phyloP scores from a whole-genome alignment of 2,797 vertebrate genomes.

The Lophius americanus region DNA sequence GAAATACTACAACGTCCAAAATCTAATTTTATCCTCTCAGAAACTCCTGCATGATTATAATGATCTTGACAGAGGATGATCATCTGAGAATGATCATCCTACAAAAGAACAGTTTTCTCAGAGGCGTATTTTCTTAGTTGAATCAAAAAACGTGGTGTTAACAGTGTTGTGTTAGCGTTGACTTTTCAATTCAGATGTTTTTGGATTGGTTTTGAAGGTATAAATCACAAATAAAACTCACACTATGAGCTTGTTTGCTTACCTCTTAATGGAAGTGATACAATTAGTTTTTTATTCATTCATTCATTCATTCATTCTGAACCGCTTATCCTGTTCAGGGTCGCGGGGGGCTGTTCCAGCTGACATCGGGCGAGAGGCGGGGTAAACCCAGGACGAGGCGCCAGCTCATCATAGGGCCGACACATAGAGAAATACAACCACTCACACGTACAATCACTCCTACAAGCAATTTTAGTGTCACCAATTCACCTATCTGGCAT shows the following conservation, averaged over 20 bases:
- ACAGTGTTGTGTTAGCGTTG: not conserved
- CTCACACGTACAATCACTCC: no score
- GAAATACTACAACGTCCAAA: conserved; percentile 32
- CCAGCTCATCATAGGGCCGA: no score
- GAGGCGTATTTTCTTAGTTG: not conserved
- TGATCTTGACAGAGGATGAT: not conserved
- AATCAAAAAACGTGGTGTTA: not conserved
- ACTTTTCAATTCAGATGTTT: not conserved
- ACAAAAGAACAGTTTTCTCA: no score
- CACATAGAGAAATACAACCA: no score
- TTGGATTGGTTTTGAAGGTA: not conserved
- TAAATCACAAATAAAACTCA: conserved; percentile 16
- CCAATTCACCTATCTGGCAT: no score
- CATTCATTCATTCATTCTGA: no score
- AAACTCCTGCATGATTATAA: conserved; percentile 22
- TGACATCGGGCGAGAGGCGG: no score
- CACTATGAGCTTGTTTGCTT: not conserved
- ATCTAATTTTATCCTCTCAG: conserved; percentile 13
- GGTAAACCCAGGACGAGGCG: no score
- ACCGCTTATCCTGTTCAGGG: no score
- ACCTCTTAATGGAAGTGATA: not conserved
- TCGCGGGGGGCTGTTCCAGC: no score
- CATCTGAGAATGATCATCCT: not conserved
- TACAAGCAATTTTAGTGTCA: no score
- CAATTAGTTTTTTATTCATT: conserved; percentile 4